phyloP scores from a whole-genome alignment of 2,113 vertebrate genomes.

The Xenopus borealis region DNA sequence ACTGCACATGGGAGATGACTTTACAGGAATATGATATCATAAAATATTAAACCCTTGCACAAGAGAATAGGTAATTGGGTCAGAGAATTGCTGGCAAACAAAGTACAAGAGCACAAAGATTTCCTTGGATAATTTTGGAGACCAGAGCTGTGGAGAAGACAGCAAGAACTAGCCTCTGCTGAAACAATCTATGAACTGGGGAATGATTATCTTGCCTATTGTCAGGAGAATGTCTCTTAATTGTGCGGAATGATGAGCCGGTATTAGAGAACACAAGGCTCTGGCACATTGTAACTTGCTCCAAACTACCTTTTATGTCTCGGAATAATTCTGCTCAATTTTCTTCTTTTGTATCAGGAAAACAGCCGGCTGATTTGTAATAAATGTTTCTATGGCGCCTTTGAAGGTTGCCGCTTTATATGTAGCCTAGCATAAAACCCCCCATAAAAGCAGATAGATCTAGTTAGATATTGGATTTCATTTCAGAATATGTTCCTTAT shows the following conservation, averaged over 20 bases:
- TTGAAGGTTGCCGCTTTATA: too few relatives aligned
- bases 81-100: not conserved
- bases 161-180: not conserved
- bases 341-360: not conserved
- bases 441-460: not conserved
- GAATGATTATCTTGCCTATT: not conserved
- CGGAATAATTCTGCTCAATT: not conserved
- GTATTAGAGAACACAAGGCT: not conserved
- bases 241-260: not conserved
- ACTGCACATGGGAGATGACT: too few relatives aligned
- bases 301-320: conserved; percentile 1
- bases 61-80: conserved; percentile 1
- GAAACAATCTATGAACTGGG: too few relatives aligned
- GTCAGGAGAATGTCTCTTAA: not conserved
- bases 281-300: not conserved
- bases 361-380: not conserved
- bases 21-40: not conserved
- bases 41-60: not conserved
- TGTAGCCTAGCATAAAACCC: not conserved
- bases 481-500: not conserved
- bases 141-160: not conserved
- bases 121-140: not conserved
- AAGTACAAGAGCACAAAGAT: not conserved
- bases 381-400: not conserved
- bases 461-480: not conserved